phyloP scores from a whole-genome alignment of 2,888 invertebrate genomes.

The Eubasilissa splendida region DNA sequence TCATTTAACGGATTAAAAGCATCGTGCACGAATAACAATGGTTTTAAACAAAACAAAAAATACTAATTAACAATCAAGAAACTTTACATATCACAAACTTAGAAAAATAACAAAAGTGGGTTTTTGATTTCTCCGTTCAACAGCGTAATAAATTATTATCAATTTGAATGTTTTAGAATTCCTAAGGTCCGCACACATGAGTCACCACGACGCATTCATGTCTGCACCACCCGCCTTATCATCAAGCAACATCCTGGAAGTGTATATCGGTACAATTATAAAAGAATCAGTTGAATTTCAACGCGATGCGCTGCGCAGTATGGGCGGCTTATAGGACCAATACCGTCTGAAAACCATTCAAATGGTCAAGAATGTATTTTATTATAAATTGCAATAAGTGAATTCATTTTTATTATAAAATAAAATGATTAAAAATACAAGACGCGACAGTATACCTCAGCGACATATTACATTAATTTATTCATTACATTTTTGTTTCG shows the following conservation, averaged over 20 bases:
- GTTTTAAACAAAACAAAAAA: background rate
- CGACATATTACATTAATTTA: too few relatives aligned
- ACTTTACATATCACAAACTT: background rate
- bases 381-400: too few relatives aligned
- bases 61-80: too few relatives aligned
- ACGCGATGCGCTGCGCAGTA: too few relatives aligned
- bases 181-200: background rate
- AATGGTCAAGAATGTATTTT: too few relatives aligned
- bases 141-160: background rate
- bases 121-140: background rate
- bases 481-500: too few relatives aligned
- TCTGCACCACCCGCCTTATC: background rate
- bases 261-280: background rate
- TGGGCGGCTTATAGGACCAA: too few relatives aligned
- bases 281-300: too few relatives aligned
- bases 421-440: too few relatives aligned
- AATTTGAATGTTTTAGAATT: slow-evolving; percentile 11
- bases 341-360: too few relatives aligned
- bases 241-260: slow-evolving; percentile 10
- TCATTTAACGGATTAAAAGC: slow-evolving; percentile 29
- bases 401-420: too few relatives aligned
- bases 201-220: background rate
- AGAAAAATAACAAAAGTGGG: background rate
- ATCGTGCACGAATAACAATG: background rate
- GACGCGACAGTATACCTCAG: too few relatives aligned